Evolutionary conservation across 1,140 invertebrate genomes (phyloP).

Genomic region (Alviniconcha marisindica): DNA sequence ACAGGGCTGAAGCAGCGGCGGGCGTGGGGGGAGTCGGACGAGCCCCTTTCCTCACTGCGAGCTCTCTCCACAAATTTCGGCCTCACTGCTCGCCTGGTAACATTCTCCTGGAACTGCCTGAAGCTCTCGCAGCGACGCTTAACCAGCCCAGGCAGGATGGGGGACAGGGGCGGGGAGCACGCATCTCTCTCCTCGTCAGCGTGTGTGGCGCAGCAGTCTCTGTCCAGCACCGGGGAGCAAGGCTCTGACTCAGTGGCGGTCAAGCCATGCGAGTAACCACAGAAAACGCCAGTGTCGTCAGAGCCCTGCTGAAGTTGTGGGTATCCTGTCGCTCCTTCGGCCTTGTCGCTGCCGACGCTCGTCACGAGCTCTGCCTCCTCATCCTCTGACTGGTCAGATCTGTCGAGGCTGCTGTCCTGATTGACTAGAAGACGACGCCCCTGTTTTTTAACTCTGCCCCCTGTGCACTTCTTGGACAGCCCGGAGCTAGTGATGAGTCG

Average conservation of each 20-base stretch:
- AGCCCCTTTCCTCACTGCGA: constrained; percentile 28
- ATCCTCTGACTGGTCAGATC: constrained; percentile 29
- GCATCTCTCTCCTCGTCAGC: constrained; percentile 22
- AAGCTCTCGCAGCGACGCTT: constrained; percentile 49
- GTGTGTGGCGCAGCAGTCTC: constrained; percentile 15
- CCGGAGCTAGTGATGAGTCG: constrained; percentile 54
- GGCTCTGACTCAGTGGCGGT: constrained; percentile 1
- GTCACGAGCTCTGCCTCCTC: constrained; percentile 31
- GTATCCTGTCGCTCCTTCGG: constrained; percentile 10
- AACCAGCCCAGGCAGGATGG: constrained; percentile 50
- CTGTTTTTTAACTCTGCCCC: background rate
- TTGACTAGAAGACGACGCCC: constrained; percentile 13
- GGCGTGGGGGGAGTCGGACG: background rate
- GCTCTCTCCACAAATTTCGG: constrained; percentile 13
- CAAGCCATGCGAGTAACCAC: background rate
- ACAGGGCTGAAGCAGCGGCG: constrained; percentile 20
- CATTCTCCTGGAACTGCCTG: constrained; percentile 34
- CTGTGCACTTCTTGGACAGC: constrained; percentile 37
- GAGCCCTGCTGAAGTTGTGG: background rate
- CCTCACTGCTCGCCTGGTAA: background rate
- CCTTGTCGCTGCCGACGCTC: background rate
- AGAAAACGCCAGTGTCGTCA: background rate
- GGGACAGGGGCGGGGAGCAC: constrained; percentile 51
- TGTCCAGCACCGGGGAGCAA: constrained; percentile 32
- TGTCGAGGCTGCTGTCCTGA: constrained; percentile 25